Conservation (phyloP, 2,888 invertebrate genomes). For the Cataglyphis rosenhaueri region DNA sequence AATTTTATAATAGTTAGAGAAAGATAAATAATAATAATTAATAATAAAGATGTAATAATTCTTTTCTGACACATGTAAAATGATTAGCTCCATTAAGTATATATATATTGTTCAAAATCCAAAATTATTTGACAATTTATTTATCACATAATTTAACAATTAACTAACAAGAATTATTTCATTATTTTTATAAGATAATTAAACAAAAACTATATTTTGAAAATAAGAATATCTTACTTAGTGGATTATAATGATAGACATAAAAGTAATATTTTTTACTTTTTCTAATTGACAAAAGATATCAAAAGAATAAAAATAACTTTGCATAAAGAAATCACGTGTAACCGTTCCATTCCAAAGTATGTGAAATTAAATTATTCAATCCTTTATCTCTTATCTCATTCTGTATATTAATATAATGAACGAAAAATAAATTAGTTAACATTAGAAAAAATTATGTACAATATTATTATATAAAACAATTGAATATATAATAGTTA, state of each 20-base stretch:
- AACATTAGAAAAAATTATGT: too few relatives aligned
- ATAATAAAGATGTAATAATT: background rate
- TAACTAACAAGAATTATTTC: background rate
- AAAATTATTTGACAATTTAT: background rate
- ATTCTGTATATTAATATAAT: too few relatives aligned
- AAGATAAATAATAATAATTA: background rate
- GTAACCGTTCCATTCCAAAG: too few relatives aligned
- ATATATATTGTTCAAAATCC: background rate
- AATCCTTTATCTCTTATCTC: too few relatives aligned
- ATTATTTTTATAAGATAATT: background rate
- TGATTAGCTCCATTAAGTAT: background rate
- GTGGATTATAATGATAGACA: too few relatives aligned
- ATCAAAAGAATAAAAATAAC: too few relatives aligned
- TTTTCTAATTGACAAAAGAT: too few relatives aligned
- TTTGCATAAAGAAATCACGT: too few relatives aligned
- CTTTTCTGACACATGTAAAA: background rate
- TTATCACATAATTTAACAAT: background rate
- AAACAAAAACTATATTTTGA: background rate
- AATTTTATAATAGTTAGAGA: background rate
- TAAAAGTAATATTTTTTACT: too few relatives aligned
- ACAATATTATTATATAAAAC: too few relatives aligned
- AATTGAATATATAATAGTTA: background rate
- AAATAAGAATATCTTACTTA: background rate
- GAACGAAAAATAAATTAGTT: too few relatives aligned
- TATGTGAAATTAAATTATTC: too few relatives aligned